phyloP scores from a whole-genome alignment of 2,113 vertebrate species.

The Vulpes ferrilata region DNA sequence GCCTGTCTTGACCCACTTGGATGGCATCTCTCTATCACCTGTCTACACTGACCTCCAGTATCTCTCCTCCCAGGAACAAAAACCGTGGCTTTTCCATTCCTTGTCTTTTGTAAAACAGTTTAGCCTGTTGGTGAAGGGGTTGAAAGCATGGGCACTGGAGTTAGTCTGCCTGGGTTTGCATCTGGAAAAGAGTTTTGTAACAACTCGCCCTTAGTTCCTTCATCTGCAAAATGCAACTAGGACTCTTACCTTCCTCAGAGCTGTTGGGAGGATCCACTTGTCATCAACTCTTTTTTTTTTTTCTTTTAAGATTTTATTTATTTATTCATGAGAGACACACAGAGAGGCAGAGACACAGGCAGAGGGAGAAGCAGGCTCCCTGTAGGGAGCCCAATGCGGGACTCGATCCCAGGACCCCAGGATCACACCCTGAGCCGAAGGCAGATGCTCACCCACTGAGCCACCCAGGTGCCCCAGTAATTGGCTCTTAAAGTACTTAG shows the following conservation, averaged over 20 bases:
- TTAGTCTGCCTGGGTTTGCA: neutral
- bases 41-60: neutral
- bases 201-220: neutral
- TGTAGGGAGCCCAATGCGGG: too few relatives aligned
- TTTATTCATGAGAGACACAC: too few relatives aligned
- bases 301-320: too few relatives aligned
- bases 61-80: neutral
- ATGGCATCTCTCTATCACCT: neutral
- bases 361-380: too few relatives aligned
- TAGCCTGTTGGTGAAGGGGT: neutral
- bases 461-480: too few relatives aligned
- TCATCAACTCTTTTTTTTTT: neutral
- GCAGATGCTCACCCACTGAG: too few relatives aligned
- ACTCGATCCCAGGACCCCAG: too few relatives aligned
- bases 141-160: neutral
- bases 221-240: neutral
- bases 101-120: neutral
- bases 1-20: neutral
- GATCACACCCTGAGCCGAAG: too few relatives aligned
- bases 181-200: neutral
- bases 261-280: neutral
- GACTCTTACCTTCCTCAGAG: too few relatives aligned
- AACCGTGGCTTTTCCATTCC: neutral
- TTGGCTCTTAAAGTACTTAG: fast-evolving
- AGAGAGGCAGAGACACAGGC: too few relatives aligned